A percentile compares a stretch with the other conserved stretches of the same genome.
phyloP scores from a whole-genome alignment of 2,113 vertebrate species.

The Psilopogon haemacephalus region DNA sequence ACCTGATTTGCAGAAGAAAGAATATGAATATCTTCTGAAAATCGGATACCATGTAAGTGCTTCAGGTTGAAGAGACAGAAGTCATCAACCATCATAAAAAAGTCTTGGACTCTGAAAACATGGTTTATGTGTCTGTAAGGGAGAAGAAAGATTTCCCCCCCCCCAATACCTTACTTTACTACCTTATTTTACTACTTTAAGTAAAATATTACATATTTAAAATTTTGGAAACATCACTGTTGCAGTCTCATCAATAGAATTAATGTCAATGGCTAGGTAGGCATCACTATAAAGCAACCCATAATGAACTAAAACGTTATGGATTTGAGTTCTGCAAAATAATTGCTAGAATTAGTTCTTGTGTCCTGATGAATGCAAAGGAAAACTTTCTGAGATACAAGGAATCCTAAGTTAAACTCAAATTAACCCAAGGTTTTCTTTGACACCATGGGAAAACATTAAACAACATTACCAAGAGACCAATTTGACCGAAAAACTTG shows the following conservation, averaged over 20 bases:
- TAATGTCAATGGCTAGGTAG: neutral
- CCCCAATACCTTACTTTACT: no score
- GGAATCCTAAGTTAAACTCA: neutral
- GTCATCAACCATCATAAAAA: neutral
- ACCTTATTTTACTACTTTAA: no score
- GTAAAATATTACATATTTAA: neutral
- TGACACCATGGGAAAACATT: neutral
- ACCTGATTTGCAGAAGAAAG: neutral
- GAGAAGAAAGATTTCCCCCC: neutral
- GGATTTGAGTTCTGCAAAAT: neutral
- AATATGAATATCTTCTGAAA: neutral
- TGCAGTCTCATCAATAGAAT: neutral
- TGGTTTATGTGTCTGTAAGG: neutral
- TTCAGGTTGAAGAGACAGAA: neutral
- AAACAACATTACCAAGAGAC: neutral
- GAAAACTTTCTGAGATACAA: neutral
- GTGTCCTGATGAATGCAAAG: rapidly evolving
- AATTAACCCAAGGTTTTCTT: neutral
- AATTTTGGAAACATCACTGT: neutral
- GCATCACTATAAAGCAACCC: neutral
- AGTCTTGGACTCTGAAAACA: rapidly evolving
- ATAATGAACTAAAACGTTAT: neutral
- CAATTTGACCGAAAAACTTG: neutral
- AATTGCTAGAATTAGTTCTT: neutral
- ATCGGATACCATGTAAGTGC: neutral